These are phyloP conservation scores for Ditula angustiorana DNA, from an alignment of 2,888 invertebrate genomes.

Conservation along the genomic window DNA sequence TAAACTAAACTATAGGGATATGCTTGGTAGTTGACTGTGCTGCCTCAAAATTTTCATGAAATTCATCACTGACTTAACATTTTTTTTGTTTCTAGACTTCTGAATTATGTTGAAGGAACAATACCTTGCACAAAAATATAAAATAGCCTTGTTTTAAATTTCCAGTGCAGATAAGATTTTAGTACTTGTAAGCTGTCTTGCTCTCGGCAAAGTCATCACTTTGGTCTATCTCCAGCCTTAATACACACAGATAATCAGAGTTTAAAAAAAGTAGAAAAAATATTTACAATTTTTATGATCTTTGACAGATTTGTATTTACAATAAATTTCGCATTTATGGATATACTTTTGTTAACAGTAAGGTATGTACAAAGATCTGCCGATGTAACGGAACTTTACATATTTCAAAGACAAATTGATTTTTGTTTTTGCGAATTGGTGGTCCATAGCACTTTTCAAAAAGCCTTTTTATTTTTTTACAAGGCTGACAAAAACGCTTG, in stretches of 20 bases:
- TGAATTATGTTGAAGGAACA: background rate
- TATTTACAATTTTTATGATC: constrained; percentile 40
- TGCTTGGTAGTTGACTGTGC: too few relatives aligned
- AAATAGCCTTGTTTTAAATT: background rate
- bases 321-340: constrained; percentile 43
- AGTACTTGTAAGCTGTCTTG: constrained; percentile 11
- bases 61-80: too few relatives aligned
- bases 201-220: constrained; percentile 81
- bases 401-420: constrained; percentile 59
- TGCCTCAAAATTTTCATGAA: too few relatives aligned
- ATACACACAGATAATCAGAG: constrained; percentile 65
- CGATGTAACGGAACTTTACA: constrained; percentile 72
- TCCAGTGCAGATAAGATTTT: constrained; percentile 4
- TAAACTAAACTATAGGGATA: too few relatives aligned
- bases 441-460: constrained; percentile 76
- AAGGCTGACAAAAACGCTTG: constrained; percentile 80
- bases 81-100: too few relatives aligned
- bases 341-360: constrained; percentile 64
- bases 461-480: constrained; percentile 65
- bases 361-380: constrained; percentile 84
- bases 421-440: constrained; percentile 35
- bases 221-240: constrained; percentile 89
- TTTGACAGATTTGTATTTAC: constrained; percentile 39
- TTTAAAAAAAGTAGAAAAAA: constrained; percentile 48
- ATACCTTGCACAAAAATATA: background rate